Conservation (phyloP, 2,797 vertebrate species). For the Malurus splendens region DNA sequence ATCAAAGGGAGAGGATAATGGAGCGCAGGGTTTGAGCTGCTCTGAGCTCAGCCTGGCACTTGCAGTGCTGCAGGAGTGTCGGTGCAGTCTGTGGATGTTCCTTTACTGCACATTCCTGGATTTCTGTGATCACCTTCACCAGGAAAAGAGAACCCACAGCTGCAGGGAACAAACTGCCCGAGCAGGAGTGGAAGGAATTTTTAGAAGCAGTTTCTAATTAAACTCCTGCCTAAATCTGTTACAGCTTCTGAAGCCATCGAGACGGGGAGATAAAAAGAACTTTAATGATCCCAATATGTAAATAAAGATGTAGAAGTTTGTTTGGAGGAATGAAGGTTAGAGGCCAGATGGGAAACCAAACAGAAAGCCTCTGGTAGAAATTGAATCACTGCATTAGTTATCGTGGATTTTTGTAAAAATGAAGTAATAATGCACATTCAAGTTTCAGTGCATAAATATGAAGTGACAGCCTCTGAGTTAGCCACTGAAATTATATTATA, state of each 20-base stretch:
- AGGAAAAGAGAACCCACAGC: background rate
- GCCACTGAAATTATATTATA: constrained; percentile 20
- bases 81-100: background rate
- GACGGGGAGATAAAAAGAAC: background rate
- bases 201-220: background rate
- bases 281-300: background rate
- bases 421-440: background rate
- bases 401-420: constrained; percentile 24
- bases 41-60: background rate
- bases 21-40: background rate
- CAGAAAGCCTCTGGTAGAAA: background rate
- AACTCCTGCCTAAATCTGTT: background rate
- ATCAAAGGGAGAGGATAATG: background rate
- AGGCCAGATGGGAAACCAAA: background rate
- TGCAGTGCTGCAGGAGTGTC: background rate
- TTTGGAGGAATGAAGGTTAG: background rate
- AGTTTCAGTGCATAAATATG: constrained; percentile 28
- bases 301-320: constrained; percentile 12
- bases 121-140: background rate
- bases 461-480: constrained; percentile 48
- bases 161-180: background rate
- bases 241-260: background rate
- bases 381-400: constrained; percentile 5
- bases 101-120: background rate
- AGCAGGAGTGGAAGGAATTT: background rate